Conservation (phyloP, 2,113 vertebrate species). For the Psittacula cyanocephala region DNA sequence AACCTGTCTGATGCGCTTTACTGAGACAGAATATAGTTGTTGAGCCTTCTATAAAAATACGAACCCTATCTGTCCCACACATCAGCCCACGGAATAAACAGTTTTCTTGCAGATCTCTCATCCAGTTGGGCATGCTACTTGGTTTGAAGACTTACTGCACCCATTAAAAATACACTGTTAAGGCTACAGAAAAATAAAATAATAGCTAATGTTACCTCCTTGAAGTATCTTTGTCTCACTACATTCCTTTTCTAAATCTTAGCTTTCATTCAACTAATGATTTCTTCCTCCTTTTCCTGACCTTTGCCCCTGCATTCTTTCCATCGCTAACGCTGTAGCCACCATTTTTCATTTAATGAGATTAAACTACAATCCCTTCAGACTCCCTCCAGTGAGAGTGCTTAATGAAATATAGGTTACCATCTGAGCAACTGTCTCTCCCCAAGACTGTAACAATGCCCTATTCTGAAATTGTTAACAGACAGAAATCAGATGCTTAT, state of each 20-base stretch:
- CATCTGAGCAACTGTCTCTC: neutral
- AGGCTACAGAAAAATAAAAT: neutral
- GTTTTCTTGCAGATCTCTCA: neutral
- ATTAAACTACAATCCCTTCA: constrained; percentile 4
- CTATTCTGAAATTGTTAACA: neutral
- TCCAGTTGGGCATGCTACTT: neutral
- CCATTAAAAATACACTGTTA: neutral
- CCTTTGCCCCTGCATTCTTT: neutral
- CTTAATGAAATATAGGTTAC: neutral
- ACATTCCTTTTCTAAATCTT: neutral
- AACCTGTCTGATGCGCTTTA: neutral
- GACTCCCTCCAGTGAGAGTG: constrained; percentile 15
- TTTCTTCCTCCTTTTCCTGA: neutral
- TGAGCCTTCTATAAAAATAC: neutral
- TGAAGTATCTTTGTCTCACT: neutral
- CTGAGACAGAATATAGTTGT: neutral
- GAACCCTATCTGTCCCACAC: neutral
- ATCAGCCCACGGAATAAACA: neutral
- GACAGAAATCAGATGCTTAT: neutral
- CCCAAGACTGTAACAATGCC: neutral
- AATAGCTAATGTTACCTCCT: neutral
- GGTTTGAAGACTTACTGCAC: neutral
- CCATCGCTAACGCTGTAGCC: neutral
- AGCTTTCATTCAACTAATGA: neutral
- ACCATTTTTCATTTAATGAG: constrained; percentile 41